Evolutionary conservation across 2,113 vertebrate species (phyloP).

Genomic region (Brienomyrus brachyistius): DNA sequence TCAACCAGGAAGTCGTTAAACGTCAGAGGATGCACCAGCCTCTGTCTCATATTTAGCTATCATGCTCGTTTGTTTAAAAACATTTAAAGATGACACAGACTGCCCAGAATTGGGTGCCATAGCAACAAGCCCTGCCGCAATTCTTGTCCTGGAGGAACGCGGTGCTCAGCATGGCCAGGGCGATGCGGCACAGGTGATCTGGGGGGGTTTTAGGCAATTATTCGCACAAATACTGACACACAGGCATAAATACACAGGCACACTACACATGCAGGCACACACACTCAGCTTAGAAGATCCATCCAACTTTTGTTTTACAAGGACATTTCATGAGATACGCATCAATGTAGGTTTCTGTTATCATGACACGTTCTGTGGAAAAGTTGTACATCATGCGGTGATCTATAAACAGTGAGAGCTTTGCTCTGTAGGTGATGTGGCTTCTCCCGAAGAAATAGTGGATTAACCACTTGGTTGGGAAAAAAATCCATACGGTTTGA

Average conservation of each 20-base stretch:
- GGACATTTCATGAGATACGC: not conserved
- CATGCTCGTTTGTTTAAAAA: not conserved
- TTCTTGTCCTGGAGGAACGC: not conserved
- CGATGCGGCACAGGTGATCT: not conserved
- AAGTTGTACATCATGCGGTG: not conserved
- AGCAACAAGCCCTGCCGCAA: not conserved
- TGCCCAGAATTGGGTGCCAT: not conserved
- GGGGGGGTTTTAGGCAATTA: not conserved
- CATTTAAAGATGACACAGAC: not conserved
- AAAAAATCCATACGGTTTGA: not conserved
- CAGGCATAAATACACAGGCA: not conserved
- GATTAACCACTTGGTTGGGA: not conserved
- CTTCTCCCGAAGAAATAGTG: not conserved
- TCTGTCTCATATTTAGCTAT: not conserved
- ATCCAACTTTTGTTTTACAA: not conserved
- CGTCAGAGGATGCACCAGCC: not conserved
- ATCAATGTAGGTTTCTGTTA: not conserved
- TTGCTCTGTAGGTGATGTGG: not conserved
- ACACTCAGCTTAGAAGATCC: not conserved
- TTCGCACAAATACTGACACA: not conserved
- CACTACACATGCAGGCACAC: not conserved
- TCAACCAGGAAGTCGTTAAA: not conserved
- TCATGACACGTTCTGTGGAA: not conserved
- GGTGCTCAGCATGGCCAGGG: not conserved
- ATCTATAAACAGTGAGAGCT: not conserved